Percentiles rank a stretch among this genome's conserved stretches.
Evolutionary conservation across 1,140 invertebrate species (phyloP).

Genomic region (Eumeta japonica): DNA sequence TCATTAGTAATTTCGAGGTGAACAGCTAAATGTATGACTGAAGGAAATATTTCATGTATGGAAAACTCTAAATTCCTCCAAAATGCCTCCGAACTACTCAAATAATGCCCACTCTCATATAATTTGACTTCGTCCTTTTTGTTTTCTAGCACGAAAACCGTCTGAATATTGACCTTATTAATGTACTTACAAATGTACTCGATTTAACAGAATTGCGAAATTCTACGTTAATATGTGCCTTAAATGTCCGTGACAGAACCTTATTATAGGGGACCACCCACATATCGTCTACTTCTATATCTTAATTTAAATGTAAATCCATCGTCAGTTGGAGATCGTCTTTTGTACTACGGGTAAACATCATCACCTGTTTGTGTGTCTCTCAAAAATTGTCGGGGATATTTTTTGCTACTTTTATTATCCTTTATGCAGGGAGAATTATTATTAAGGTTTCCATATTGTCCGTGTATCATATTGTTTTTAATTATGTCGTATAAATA

Average conservation of each 20-base stretch:
- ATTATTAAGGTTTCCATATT: slow-evolving; percentile 26
- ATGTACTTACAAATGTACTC: slow-evolving; percentile 16
- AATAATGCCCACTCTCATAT: slow-evolving; percentile 35
- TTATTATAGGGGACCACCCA: slow-evolving; percentile 11
- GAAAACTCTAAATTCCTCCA: slow-evolving; percentile 45
- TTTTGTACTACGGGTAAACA: slow-evolving; percentile 14
- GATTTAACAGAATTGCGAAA: slow-evolving; percentile 11
- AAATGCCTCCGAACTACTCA: slow-evolving; percentile 44
- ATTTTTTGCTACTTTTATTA: slow-evolving; percentile 37
- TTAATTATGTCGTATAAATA: slow-evolving; percentile 32
- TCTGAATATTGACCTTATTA: slow-evolving; percentile 11
- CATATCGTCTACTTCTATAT: slow-evolving; percentile 7
- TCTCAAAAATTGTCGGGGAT: slow-evolving; percentile 17
- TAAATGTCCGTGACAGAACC: slow-evolving; percentile 10
- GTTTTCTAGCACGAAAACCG: slow-evolving; percentile 10
- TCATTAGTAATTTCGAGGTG: slow-evolving; percentile 16
- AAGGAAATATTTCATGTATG: slow-evolving; percentile 41
- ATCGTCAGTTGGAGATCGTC: too few relatives aligned
- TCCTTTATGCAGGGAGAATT: slow-evolving; percentile 41
- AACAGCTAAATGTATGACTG: slow-evolving; percentile 35
- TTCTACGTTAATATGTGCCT: slow-evolving; percentile 13
- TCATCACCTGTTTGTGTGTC: slow-evolving; percentile 11
- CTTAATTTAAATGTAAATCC: too few relatives aligned
- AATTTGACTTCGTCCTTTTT: slow-evolving; percentile 13
- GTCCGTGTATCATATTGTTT: slow-evolving; percentile 19